phyloP scores from a whole-genome alignment of 2,888 invertebrate genomes.

The Callimorpha dominula region DNA sequence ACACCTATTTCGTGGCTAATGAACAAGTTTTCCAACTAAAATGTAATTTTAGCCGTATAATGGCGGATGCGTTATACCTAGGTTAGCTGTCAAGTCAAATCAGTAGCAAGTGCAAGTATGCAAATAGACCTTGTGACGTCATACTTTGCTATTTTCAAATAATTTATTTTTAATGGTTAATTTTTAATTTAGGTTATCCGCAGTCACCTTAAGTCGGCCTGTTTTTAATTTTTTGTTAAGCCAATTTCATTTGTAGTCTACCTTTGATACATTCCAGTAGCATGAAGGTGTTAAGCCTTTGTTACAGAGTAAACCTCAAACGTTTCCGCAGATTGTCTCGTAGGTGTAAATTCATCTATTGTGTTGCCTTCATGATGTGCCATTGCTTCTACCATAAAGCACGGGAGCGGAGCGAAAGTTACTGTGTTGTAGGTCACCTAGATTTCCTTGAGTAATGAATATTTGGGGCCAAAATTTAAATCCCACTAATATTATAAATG shows the following conservation, averaged over 20 bases:
- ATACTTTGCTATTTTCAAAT: no score
- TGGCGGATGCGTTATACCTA: no score
- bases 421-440: not conserved
- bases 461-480: not conserved
- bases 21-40: not conserved
- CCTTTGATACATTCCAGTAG: not conserved
- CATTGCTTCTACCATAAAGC: not conserved
- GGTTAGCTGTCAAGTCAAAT: no score
- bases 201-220: not conserved
- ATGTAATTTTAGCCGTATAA: no score
- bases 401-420: not conserved
- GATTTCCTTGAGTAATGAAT: not conserved
- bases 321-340: slow-evolving; percentile 1
- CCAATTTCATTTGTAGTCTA: not conserved
- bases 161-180: no score
- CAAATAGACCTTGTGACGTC: no score
- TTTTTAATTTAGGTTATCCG: no score
- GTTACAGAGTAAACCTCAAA: not conserved
- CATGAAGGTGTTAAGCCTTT: not conserved
- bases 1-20: not conserved
- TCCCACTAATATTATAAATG: no score
- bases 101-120: no score
- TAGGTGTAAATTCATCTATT: not conserved
- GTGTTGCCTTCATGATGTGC: not conserved
- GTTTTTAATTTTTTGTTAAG: not conserved